These are phyloP conservation scores for Riparia riparia DNA, from an alignment of 2,113 vertebrate species.

Conservation along the genomic window DNA sequence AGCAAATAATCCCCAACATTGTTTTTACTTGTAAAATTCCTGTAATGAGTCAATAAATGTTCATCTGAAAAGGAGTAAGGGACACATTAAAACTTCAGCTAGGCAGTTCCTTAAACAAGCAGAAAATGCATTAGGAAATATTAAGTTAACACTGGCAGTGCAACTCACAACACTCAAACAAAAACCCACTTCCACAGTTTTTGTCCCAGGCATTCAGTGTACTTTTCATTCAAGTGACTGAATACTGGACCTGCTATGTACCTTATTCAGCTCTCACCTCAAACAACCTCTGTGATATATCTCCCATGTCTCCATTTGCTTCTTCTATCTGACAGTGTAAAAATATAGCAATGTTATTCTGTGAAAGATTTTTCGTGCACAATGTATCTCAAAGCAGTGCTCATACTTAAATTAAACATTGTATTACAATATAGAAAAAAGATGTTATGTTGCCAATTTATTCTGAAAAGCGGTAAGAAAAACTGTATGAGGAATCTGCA, in stretches of 20 bases:
- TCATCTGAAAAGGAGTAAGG: not conserved
- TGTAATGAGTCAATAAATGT: not conserved
- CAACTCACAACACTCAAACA: not conserved
- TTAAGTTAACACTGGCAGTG: not conserved
- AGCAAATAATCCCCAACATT: not conserved
- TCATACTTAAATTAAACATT: constrained; percentile 26
- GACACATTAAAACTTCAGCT: not conserved
- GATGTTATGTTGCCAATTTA: not conserved
- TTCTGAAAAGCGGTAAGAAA: not conserved
- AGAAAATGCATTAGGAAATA: not conserved
- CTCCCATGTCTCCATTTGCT: not conserved
- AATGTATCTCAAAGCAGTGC: not conserved
- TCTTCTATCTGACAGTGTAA: not conserved
- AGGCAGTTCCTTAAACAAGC: not conserved
- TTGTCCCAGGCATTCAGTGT: not conserved
- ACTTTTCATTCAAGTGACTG: not conserved
- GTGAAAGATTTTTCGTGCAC: not conserved
- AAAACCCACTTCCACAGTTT: not conserved
- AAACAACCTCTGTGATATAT: not conserved
- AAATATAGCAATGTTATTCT: not conserved
- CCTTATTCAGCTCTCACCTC: constrained; percentile 22
- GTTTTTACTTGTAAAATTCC: not conserved
- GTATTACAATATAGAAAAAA: not conserved
- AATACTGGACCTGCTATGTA: not conserved
- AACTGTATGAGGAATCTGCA: not conserved